Base-by-base conservation (phyloP, 2,888 invertebrate species). In the Acleris laterana region DNA sequence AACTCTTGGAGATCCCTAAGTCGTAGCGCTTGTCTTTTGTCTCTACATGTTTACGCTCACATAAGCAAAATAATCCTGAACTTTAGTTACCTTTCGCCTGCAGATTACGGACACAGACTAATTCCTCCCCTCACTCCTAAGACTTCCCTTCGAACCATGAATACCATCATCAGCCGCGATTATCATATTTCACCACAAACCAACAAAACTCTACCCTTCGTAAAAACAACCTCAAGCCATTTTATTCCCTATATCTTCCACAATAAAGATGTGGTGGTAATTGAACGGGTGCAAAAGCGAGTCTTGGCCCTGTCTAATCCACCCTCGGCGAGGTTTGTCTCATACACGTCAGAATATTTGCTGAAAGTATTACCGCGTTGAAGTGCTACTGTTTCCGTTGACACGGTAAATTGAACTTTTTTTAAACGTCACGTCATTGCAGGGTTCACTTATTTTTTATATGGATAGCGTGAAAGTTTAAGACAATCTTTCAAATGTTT, bases 111-210 rank as follows among this genome's bases (percentile, higher is more conserved):
- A 87, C 80, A 79, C 78, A 81, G 82, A 85, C 83, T 84, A 84
- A 82, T 80, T 79, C 81, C 82, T 82, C 79, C 84, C 78, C 81
- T 68, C 76, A 81, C 74, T 76, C 77, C 74, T 82, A 86, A 81
- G 90, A 89, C 79, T 91, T 83, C 83, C 78, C 80, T 75, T 78
- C 79, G 72, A 83, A 84, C 86, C 88, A 89, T 91, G 91, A 90
- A 91, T 90, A 87, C 87, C 88, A 84, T 90, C 89, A 88, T 89
- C 89, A 89, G 83, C 75, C 85, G 75, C 81, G 86, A 90, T 90
- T 91, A 91, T 91, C 90, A 90, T 90, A 91, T 90, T 91, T 90
- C 90, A 89, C 82, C 68, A 68, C 69, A 64, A 57, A 62, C 49
- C 72, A 63, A 66, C 67, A 17, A 42, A 56, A 46, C 61, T 44